Evolutionary conservation across 2,888 invertebrate genomes (phyloP), one percentile per base, ranked within the genome.

Genomic region (Mellilla xanthometata): DNA sequence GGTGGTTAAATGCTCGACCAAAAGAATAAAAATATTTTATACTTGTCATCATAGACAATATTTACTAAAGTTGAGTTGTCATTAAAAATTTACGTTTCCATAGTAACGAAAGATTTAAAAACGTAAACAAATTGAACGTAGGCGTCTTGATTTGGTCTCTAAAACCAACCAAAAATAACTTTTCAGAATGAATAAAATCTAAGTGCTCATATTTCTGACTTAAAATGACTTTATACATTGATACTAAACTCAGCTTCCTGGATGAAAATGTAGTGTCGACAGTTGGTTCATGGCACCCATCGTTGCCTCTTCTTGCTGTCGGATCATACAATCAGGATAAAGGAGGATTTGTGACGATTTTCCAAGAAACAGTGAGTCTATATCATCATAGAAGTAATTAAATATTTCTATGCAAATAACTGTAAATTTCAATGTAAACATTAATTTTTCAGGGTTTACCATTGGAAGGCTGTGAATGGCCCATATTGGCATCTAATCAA

Each of bases 281-380:
- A n/a, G 92, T 93, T 56, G 93, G 95, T 42, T 91, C 92, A 48
- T 98, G 97, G 97, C 98, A 97, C 79, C 91, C 92, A 19, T 93
- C 92, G 48, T 91, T 94, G 56, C 94, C 96, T 0, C 81, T 97
- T 24, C 84, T 98, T 34, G 97, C 97, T 11, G 93, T 97, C 3
- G 95, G 96, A 4, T 94, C 96, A 2, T 96, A 94, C 75, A 95
- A 95, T 60, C 96, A 96, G 76, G 96, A 96, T 57, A 94, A 94
- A 66, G 97, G 97, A 13, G 97, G 97, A 53, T 94, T 95, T 56
- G 95, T 97, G 2, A 95, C 94, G 26, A 93, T 98, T 58, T 97
- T 96, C 71, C 94, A 96, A 68, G 97, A 97, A 83, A 92, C 94
- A 78, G 96, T 96, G 84, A 88, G 91, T n/a, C n/a, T n/a, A n/a